phyloP scores from a whole-genome alignment of 2,888 invertebrate species.

The Dendrolimus houi region DNA sequence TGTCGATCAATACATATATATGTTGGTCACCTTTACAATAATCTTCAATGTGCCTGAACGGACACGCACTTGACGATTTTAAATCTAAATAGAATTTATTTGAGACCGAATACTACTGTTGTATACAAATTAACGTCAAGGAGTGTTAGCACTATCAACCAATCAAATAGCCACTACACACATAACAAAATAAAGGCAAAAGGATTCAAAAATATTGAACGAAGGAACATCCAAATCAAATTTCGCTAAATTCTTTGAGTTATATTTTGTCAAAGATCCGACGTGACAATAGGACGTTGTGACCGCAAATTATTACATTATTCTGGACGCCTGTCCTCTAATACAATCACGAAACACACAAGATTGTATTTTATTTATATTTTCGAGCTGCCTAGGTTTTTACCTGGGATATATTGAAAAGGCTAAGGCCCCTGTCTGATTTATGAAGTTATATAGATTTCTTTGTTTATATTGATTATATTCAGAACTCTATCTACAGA shows the following conservation, averaged over 20 bases:
- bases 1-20: too few species aligned
- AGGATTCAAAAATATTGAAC: too few species aligned
- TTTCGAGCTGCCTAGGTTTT: conserved; percentile 1
- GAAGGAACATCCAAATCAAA: background rate
- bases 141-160: too few species aligned
- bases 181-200: too few species aligned
- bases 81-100: too few species aligned
- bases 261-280: conserved; percentile 1
- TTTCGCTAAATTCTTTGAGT: background rate
- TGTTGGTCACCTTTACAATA: too few species aligned
- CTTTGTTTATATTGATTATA: background rate
- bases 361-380: conserved; percentile 31
- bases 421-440: background rate
- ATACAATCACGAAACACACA: conserved; percentile 33
- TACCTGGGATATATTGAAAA: background rate
- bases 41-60: too few species aligned
- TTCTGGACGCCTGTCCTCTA: conserved; percentile 29
- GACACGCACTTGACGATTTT: too few species aligned
- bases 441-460: background rate
- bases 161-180: too few species aligned
- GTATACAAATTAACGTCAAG: too few species aligned
- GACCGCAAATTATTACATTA: conserved; percentile 48
- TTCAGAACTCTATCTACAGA: too few species aligned
- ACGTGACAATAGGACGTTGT: conserved; percentile 18
- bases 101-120: too few species aligned